Evolutionary conservation across 2,113 vertebrate genomes (phyloP).

Genomic region (Rhagologus leucostigma): DNA sequence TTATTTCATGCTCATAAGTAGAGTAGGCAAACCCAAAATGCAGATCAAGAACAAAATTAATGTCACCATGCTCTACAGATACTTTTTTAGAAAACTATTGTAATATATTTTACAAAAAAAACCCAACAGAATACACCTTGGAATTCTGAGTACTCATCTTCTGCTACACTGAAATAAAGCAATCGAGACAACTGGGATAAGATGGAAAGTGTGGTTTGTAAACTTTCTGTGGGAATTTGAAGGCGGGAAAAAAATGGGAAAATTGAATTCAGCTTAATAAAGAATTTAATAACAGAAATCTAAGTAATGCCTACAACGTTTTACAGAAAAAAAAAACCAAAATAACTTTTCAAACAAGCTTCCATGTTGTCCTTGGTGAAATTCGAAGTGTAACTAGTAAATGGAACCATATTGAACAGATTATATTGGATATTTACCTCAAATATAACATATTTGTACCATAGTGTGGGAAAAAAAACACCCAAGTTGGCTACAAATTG

Average conservation of each 20-base stretch:
- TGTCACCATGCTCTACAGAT: background rate
- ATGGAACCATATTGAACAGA: background rate
- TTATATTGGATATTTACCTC: background rate
- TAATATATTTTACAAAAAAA: background rate
- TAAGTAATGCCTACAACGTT: background rate
- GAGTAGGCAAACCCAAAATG: background rate
- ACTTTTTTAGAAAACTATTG: background rate
- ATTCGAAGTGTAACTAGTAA: background rate
- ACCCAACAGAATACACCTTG: background rate
- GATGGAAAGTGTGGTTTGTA: background rate
- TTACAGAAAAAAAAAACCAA: background rate
- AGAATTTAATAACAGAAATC: background rate
- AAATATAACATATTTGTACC: background rate
- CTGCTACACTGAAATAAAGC: background rate
- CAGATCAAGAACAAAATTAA: background rate
- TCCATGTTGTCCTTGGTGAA: background rate
- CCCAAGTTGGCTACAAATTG: rapidly evolving
- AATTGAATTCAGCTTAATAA: background rate
- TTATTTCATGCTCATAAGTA: background rate
- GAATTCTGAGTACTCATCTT: background rate
- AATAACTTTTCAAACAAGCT: background rate
- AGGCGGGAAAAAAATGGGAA: rapidly evolving
- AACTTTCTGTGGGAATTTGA: background rate
- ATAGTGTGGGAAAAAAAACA: rapidly evolving
- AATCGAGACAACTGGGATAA: background rate